A percentile compares a stretch with the other conserved stretches of the same genome.
Evolutionary conservation across 2,888 invertebrate species (phyloP).

Genomic region (Maniola hyperantus): DNA sequence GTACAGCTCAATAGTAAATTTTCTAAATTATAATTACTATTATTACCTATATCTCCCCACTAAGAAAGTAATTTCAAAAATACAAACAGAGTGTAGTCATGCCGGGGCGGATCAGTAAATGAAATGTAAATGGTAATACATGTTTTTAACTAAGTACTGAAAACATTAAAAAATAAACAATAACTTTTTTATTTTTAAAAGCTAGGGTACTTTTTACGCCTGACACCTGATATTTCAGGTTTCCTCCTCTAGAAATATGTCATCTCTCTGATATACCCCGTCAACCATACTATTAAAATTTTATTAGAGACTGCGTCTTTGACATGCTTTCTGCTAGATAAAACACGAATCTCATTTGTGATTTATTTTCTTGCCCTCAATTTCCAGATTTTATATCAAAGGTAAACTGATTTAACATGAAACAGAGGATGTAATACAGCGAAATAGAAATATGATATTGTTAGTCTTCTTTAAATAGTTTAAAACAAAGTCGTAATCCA

Average conservation of each 20-base stretch:
- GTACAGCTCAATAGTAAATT: too few relatives aligned
- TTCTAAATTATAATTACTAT: too few relatives aligned
- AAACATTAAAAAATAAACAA: too few relatives aligned
- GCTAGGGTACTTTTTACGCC: not conserved
- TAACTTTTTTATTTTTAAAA: too few relatives aligned
- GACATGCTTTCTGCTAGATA: constrained; percentile 39
- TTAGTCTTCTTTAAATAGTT: not conserved
- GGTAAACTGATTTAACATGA: constrained; percentile 31
- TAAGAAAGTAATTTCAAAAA: too few relatives aligned
- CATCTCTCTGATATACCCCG: constrained; percentile 41
- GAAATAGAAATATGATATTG: constrained; percentile 6
- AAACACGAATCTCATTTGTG: constrained; percentile 40
- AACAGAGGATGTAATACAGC: constrained; percentile 21
- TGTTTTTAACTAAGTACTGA: too few relatives aligned
- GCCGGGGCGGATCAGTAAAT: too few relatives aligned
- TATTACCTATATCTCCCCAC: too few relatives aligned
- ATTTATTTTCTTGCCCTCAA: constrained; percentile 38
- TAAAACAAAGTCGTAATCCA: not conserved
- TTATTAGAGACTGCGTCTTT: constrained; percentile 54
- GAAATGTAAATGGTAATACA: too few relatives aligned
- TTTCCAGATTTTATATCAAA: constrained; percentile 28
- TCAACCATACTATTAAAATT: constrained; percentile 60
- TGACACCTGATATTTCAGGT: not conserved
- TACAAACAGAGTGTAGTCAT: too few relatives aligned
- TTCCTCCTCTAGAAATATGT: not conserved